Evolutionary conservation across 2,888 invertebrate genomes (phyloP).

Genomic region (Tetragonula carbonaria): DNA sequence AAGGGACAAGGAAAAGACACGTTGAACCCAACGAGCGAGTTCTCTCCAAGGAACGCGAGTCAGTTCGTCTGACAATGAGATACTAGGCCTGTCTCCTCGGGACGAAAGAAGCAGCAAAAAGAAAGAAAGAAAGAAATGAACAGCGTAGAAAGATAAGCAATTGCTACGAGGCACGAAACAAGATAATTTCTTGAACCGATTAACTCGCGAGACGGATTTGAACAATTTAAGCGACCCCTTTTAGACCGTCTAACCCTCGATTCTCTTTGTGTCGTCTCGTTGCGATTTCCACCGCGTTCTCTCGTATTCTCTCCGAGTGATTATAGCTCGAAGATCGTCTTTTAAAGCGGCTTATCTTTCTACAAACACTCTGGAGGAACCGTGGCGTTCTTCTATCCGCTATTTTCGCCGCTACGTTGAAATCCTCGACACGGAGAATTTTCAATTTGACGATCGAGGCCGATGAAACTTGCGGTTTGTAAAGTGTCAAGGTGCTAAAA

Average conservation of each 20-base stretch:
- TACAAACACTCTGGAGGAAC: background rate
- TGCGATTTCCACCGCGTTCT: background rate
- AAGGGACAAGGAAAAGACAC: slow-evolving; percentile 11
- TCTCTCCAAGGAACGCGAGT: background rate
- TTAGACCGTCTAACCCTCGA: slow-evolving; percentile 28
- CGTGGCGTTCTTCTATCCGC: slow-evolving; percentile 6
- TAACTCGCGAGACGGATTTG: slow-evolving; percentile 52
- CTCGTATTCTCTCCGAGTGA: background rate
- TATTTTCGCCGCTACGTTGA: background rate
- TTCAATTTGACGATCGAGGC: background rate
- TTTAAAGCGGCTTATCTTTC: slow-evolving; percentile 42
- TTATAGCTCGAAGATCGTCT: slow-evolving; percentile 51
- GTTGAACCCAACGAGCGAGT: background rate
- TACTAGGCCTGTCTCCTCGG: background rate
- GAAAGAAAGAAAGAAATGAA: background rate
- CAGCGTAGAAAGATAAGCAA: slow-evolving; percentile 43
- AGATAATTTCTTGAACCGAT: slow-evolving; percentile 41
- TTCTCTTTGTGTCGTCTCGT: slow-evolving; percentile 42
- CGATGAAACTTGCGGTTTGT: background rate
- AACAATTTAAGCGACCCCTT: slow-evolving; percentile 52
- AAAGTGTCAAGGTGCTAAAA: too few species aligned
- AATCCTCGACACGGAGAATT: background rate
- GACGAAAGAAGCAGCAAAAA: background rate
- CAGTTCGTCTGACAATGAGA: background rate
- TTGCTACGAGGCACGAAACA: slow-evolving; percentile 31